These are phyloP conservation scores for Meta bourneti DNA, from an alignment of 2,888 invertebrate species.

Conservation along the genomic window DNA sequence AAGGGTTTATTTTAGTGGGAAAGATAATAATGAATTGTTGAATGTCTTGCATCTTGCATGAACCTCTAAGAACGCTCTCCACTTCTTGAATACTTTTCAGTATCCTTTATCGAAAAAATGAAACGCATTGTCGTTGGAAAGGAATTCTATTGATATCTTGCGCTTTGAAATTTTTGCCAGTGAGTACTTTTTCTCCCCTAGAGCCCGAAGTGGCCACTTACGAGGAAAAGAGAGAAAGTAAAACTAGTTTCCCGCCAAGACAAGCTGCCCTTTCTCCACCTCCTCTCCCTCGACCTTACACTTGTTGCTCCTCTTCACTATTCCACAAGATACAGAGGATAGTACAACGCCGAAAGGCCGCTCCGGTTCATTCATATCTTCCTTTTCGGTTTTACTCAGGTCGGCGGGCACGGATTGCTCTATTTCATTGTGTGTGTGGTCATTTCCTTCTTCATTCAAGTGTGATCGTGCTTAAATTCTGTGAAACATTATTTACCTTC, in stretches of 20 bases:
- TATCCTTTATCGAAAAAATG: not conserved
- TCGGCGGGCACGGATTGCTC: not conserved
- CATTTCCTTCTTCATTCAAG: constrained; percentile 24
- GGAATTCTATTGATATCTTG: not conserved
- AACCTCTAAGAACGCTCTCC: too few species aligned
- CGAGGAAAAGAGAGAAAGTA: constrained; percentile 51
- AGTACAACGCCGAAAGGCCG: not conserved
- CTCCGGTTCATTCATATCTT: constrained; percentile 35
- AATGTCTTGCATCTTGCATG: too few species aligned
- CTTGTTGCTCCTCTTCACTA: constrained; percentile 62
- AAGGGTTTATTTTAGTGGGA: too few species aligned
- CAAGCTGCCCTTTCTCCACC: constrained; percentile 30
- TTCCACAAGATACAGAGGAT: constrained; percentile 28
- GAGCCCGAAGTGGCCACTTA: constrained; percentile 59
- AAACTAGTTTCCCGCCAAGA: constrained; percentile 66
- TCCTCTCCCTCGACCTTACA: constrained; percentile 20
- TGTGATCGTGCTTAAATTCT: not conserved
- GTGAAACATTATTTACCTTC: too few species aligned
- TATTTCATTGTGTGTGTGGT: constrained; percentile 40
- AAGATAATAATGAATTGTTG: too few species aligned
- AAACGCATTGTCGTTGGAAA: not conserved
- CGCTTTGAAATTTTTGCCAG: not conserved
- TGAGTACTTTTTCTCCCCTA: constrained; percentile 18
- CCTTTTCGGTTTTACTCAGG: not conserved
- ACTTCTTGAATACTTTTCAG: not conserved